phyloP scores from a whole-genome alignment of 2,888 invertebrate species.

The Netelia melanura region DNA sequence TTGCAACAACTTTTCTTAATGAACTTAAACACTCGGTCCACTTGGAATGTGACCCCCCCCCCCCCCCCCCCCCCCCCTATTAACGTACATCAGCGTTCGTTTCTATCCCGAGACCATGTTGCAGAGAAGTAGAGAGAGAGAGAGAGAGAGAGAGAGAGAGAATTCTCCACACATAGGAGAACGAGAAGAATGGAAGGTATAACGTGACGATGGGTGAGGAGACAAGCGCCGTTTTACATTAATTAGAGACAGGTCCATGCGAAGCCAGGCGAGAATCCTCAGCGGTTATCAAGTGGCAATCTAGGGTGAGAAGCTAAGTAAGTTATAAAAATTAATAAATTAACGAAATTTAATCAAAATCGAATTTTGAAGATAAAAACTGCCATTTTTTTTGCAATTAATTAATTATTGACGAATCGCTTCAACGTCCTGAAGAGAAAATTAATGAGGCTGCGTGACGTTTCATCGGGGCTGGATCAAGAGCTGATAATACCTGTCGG shows the following conservation, averaged over 20 bases:
- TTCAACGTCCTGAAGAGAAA: too few species aligned
- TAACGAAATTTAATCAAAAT: background rate
- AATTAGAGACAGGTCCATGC: constrained; percentile 70
- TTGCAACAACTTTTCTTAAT: too few species aligned
- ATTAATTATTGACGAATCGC: too few species aligned
- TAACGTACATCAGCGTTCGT: background rate
- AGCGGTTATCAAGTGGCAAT: constrained; percentile 48
- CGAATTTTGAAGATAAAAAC: too few species aligned
- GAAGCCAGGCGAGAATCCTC: constrained; percentile 68
- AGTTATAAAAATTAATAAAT: background rate
- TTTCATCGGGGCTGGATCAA: too few species aligned
- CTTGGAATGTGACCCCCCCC: too few species aligned
- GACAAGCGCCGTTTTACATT: constrained; percentile 50
- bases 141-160: background rate
- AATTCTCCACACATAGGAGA: background rate
- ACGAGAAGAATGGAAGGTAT: background rate
- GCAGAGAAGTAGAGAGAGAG: too few species aligned
- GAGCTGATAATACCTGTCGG: too few species aligned
- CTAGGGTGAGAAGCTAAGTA: background rate
- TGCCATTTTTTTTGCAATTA: too few species aligned
- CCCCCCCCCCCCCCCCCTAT: too few species aligned
- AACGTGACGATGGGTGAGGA: background rate
- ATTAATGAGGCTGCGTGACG: too few species aligned
- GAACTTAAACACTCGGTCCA: too few species aligned
- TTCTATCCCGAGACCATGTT: background rate